Percentiles rank a stretch among this genome's conserved stretches.
Evolutionary conservation across 2,888 invertebrate genomes (phyloP).

Genomic region (Agrotis segetum): DNA sequence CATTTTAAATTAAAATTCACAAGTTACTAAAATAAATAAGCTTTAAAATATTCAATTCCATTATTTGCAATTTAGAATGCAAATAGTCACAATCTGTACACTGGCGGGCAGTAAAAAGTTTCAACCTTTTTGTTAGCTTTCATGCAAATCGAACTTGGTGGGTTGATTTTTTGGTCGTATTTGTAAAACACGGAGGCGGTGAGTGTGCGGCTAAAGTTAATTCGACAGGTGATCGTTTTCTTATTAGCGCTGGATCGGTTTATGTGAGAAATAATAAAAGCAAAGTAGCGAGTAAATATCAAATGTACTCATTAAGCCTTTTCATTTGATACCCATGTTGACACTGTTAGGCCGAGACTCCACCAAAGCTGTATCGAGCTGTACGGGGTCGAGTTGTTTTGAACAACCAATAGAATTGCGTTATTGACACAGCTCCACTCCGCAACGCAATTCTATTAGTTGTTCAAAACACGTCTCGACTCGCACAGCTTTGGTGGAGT

Average conservation of each 20-base stretch:
- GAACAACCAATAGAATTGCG: no score
- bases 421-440: no score
- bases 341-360: no score
- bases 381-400: no score
- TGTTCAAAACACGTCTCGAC: no score
- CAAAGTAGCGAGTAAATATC: no score
- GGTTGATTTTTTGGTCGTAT: conserved; percentile 51
- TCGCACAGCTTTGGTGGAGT: no score
- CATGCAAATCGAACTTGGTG: conserved; percentile 64
- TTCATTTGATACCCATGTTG: no score
- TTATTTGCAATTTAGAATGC: conserved; percentile 67
- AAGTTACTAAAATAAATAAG: conserved; percentile 15
- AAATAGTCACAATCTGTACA: conserved; percentile 60
- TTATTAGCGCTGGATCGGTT: conserved; percentile 65
- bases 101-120: conserved; percentile 41
- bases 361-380: no score
- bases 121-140: conserved; percentile 52
- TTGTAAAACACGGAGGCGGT: conserved; percentile 56
- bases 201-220: conserved; percentile 56
- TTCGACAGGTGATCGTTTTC: conserved; percentile 71
- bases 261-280: conserved; percentile 48
- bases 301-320: no score
- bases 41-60: conserved; percentile 54
- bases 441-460: no score
- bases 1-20: conserved; percentile 29